Conservation (phyloP, 2,113 vertebrate species). For the Rutilus rutilus region DNA sequence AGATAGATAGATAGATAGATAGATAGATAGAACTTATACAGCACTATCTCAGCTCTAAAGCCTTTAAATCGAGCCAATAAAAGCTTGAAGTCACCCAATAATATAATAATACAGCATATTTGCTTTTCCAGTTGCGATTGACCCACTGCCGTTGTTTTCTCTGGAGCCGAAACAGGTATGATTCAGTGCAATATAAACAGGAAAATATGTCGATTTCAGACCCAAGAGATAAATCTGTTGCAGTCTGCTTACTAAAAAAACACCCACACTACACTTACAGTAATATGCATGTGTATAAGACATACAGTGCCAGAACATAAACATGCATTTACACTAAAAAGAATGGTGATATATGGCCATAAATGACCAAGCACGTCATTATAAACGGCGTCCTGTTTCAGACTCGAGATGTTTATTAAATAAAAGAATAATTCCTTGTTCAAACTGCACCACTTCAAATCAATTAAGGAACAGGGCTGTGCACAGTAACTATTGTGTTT, state of each 20-base stretch:
- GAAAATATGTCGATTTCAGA: slow-evolving; percentile 59
- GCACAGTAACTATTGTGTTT: slow-evolving; percentile 48
- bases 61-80: slow-evolving; percentile 27
- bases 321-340: background rate
- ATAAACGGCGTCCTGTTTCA: background rate
- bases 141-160: slow-evolving; percentile 47
- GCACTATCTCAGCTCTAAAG: background rate
- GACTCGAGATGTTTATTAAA: background rate
- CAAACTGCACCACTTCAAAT: slow-evolving; percentile 48
- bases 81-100: slow-evolving; percentile 46
- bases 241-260: slow-evolving; percentile 45
- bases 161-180: slow-evolving; percentile 50
- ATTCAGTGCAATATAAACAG: slow-evolving; percentile 57
- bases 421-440: slow-evolving; percentile 19
- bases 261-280: slow-evolving; percentile 26
- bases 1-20: slow-evolving; percentile 7
- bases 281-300: background rate
- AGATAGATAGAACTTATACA: background rate
- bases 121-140: slow-evolving; percentile 56
- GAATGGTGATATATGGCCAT: background rate
- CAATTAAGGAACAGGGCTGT: slow-evolving; percentile 45
- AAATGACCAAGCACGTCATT: background rate
- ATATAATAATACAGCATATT: slow-evolving; percentile 48
- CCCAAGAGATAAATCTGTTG: slow-evolving; percentile 53
- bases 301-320: background rate